These are phyloP conservation scores for Nyctibius grandis DNA, from an alignment of 2,797 vertebrate genomes.

Conservation along the genomic window DNA sequence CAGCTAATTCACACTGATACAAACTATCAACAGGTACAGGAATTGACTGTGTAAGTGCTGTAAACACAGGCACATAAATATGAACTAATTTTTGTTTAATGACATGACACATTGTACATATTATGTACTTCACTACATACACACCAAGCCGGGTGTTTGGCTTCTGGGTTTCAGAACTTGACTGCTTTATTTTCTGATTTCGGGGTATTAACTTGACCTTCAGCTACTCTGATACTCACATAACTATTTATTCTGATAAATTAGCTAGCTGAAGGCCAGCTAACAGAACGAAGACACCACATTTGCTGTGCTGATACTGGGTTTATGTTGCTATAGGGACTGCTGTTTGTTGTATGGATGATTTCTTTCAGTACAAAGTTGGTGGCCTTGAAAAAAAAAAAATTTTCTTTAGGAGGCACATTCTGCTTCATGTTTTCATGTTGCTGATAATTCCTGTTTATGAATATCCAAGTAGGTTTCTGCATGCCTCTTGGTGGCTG, in stretches of 20 bases:
- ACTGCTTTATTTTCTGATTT: not conserved
- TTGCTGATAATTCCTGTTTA: not conserved
- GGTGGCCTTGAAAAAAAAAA: not conserved
- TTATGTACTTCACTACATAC: not conserved
- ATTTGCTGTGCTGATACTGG: not conserved
- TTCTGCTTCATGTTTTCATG: not conserved
- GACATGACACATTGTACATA: not conserved
- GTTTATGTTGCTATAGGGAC: not conserved
- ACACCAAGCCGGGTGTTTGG: not conserved
- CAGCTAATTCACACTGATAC: not conserved
- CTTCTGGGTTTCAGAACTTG: not conserved
- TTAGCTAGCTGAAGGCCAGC: not conserved
- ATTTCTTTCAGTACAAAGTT: not conserved
- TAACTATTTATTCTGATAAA: not conserved
- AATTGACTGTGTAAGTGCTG: not conserved
- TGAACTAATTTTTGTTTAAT: not conserved
- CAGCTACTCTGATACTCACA: not conserved
- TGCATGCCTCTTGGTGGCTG: not conserved
- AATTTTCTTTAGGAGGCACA: not conserved
- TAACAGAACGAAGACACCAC: not conserved
- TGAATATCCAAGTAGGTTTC: not conserved
- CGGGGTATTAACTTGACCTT: not conserved
- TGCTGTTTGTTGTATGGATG: not conserved
- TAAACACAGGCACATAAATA: not conserved
- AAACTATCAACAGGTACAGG: not conserved